A percentile compares a stretch with the other conserved stretches of the same genome.
Evolutionary conservation across 2,797 vertebrate species (phyloP).

Genomic region (Aeoliscus strigatus): DNA sequence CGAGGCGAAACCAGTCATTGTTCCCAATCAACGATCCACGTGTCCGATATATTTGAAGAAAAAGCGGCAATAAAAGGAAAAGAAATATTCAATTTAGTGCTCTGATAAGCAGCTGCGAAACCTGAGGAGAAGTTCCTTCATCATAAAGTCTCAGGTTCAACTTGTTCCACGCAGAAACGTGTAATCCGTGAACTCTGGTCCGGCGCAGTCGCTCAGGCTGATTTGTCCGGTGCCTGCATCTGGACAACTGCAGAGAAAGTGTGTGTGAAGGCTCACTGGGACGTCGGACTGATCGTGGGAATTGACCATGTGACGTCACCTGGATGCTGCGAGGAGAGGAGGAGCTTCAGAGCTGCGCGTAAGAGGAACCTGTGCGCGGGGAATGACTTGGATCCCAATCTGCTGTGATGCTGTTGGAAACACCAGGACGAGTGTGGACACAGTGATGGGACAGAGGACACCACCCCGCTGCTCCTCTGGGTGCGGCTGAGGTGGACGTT

Average conservation of each 20-base stretch:
- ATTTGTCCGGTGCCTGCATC: conserved; percentile 32
- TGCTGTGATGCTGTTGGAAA: no score
- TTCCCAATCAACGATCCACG: conserved; percentile 50
- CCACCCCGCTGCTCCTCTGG: no score
- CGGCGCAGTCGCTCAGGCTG: conserved; percentile 7
- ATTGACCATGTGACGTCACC: conserved; percentile 81
- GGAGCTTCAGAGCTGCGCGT: conserved; percentile 61
- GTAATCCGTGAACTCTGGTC: conserved; percentile 27
- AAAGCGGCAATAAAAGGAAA: not conserved
- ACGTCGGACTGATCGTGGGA: conserved; percentile 74
- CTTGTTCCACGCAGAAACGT: conserved; percentile 37
- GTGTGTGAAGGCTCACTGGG: conserved; percentile 35
- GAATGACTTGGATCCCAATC: conserved; percentile 34
- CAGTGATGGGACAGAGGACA: no score
- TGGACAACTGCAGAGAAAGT: conserved; percentile 35
- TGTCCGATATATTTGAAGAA: conserved; percentile 20
- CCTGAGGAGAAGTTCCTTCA: conserved; percentile 25
- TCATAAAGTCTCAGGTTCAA: conserved; percentile 25
- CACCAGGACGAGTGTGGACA: no score
- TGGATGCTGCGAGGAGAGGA: conserved; percentile 60
- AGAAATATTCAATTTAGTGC: conserved; percentile 7
- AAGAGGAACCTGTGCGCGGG: conserved; percentile 41
- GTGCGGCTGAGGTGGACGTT: no score
- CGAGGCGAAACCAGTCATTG: conserved; percentile 51
- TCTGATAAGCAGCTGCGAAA: conserved; percentile 7